phyloP scores from a whole-genome alignment of 2,888 invertebrate genomes.

The Drepanosiphum platanoidis region DNA sequence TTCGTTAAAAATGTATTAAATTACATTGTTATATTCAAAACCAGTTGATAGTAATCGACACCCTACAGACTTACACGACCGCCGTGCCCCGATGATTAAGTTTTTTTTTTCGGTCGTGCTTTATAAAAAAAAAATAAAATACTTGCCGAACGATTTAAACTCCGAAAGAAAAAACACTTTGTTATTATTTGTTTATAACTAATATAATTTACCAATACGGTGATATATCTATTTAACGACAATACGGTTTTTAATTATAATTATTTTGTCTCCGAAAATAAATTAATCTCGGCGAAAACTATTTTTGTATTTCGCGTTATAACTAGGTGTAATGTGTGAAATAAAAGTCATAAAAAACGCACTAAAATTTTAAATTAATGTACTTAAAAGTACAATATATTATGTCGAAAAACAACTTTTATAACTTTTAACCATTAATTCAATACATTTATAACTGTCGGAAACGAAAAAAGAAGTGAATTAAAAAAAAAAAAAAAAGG shows the following conservation, averaged over 20 bases:
- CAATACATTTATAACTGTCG: conserved; percentile 51
- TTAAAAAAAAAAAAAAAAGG: conserved; percentile 25
- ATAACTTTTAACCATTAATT: conserved; percentile 56
- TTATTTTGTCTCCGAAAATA: neutral
- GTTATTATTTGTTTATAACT: neutral
- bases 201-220: neutral
- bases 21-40: neutral
- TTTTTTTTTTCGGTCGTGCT: neutral
- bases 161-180: too few species aligned
- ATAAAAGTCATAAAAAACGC: conserved; percentile 15
- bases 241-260: neutral
- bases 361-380: conserved; percentile 42
- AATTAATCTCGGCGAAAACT: neutral
- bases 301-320: neutral
- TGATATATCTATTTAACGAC: neutral
- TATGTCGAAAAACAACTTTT: conserved; percentile 41
- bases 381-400: conserved; percentile 37
- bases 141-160: neutral
- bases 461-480: conserved; percentile 19
- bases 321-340: conserved; percentile 11
- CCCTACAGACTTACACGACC: neutral
- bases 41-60: neutral
- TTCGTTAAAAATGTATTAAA: conserved; percentile 26
- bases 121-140: neutral
- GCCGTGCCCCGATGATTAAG: neutral